Evolutionary conservation across 30 jellyfish, hydroid and myxozoan genomes (phyloP).

Genomic region (Aurelia aurita complex sp. Pacific): DNA sequence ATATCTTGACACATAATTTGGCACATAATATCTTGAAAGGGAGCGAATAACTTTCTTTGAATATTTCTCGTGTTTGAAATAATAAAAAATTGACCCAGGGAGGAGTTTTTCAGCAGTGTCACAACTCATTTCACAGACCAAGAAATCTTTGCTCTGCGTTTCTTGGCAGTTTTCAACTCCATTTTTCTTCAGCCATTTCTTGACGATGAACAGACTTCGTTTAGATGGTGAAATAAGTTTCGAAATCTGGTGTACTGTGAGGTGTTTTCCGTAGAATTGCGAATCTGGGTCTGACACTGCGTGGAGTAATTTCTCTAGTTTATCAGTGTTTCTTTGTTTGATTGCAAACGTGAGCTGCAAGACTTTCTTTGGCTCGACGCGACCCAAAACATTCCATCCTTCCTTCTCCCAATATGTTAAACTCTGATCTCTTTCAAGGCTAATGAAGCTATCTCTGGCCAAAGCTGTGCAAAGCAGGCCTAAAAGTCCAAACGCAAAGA

Average conservation of each 20-base stretch:
- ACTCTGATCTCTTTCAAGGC: slow-evolving; percentile 87
- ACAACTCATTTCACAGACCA: slow-evolving; percentile 73
- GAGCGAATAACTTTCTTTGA: slow-evolving; percentile 84
- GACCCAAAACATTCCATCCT: slow-evolving; percentile 72
- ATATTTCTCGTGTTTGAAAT: slow-evolving; percentile 76
- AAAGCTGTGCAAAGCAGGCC: slow-evolving; percentile 5
- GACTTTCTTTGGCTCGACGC: slow-evolving; percentile 65
- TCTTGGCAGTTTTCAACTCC: slow-evolving; percentile 74
- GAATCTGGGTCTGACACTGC: slow-evolving; percentile 97
- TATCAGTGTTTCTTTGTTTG: slow-evolving; percentile 77
- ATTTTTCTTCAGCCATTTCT: slow-evolving; percentile 71
- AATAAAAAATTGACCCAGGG: slow-evolving; percentile 79
- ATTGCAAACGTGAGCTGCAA: slow-evolving; percentile 87
- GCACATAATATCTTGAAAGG: slow-evolving; percentile 84
- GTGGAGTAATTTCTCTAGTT: slow-evolving; percentile 62
- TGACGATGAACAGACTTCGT: slow-evolving; percentile 46
- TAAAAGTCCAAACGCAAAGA: too few species aligned
- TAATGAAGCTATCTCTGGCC: not conserved
- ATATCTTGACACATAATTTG: slow-evolving; percentile 70
- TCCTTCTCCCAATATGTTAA: slow-evolving; percentile 82
- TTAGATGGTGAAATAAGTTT: slow-evolving; percentile 77
- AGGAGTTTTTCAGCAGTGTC: slow-evolving; percentile 81
- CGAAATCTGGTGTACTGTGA: slow-evolving; percentile 70
- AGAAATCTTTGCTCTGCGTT: slow-evolving; percentile 74
- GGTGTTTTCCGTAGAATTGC: slow-evolving; percentile 74